Base-by-base conservation (phyloP, 2,888 invertebrate species). In the Agriopis marginaria region DNA sequence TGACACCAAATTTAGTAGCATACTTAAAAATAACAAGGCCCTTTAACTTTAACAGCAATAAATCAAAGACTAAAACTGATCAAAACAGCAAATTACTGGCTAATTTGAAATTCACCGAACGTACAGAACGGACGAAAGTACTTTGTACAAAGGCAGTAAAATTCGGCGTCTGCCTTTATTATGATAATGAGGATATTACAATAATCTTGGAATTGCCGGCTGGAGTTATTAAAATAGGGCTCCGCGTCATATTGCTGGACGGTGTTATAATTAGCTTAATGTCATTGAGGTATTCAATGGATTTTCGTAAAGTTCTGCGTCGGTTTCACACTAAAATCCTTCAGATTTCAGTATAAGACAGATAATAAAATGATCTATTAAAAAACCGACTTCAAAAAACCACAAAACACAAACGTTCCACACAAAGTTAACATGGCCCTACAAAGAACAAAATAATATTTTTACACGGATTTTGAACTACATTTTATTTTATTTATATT, bases 21-120 rank as follows among this genome's bases (percentile, higher is more conserved):
- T 23, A 23, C 17, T n/a, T n/a, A 12, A 58, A 58, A 58, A 56
- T 47, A 64, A 63, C 56, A 53, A 65, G 59, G 10, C 54, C n/a
- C 49, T 42, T 17, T n/a, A 65, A 32, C 58, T 66, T 17, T 14
- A 61, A 66, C n/a, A 53, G 10, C 54, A 23, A 63, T 61, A 65
- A 65, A 69, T 69, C 51, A 69, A 58, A 51, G 56, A 56, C 51
- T 11, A 53, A 56, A 60, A 53, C 65, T 49, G 51, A 65, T 69
- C 50, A 49, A 62, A 65, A 62, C 56, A 58, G 23, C 23, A 53
- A 65, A 49, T 58, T 62, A 44, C 23, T 5, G 56, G 53, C 65
- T 65, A 9, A 69, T 65, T 69, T 62, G 0, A 14, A 51, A 69
- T 69, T 69, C 69, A 23, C 56, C 7, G 32, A 45, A 61, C 65